phyloP scores from a whole-genome alignment of 2,113 vertebrate species.

The Vulpes lagopus region DNA sequence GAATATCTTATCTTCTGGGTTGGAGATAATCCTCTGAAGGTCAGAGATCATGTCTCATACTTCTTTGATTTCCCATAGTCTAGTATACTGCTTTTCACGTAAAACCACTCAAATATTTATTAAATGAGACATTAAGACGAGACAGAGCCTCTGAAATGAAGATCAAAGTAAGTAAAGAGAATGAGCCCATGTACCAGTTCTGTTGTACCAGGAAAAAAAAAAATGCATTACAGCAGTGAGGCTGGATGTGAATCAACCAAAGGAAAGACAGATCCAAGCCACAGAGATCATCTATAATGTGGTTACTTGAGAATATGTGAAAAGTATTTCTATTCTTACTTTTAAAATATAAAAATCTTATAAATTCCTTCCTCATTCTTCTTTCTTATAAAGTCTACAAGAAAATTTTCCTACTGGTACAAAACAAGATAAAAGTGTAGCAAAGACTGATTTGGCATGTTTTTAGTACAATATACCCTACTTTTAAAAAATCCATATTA shows the following conservation, averaged over 20 bases:
- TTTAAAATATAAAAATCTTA: neutral
- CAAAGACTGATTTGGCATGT: neutral
- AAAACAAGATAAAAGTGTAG: neutral
- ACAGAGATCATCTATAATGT: neutral
- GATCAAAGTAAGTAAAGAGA: neutral
- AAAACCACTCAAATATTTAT: neutral
- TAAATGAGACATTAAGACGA: neutral
- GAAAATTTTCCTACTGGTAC: neutral
- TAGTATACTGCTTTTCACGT: neutral
- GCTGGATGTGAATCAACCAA: neutral
- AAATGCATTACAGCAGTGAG: rapidly evolving
- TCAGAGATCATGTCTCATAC: neutral
- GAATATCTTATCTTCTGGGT: neutral
- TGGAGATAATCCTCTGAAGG: neutral
- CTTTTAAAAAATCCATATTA: neutral
- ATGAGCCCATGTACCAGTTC: neutral
- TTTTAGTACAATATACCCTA: neutral
- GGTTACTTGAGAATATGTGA: neutral
- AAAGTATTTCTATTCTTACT: neutral
- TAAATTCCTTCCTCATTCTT: neutral
- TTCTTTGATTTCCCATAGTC: neutral
- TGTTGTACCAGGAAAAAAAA: no score
- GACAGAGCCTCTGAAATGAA: neutral
- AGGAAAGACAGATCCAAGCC: neutral
- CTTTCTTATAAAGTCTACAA: conserved; percentile 7